A percentile compares a stretch with the other conserved stretches of the same genome.
phyloP scores from a whole-genome alignment of 2,888 invertebrate species.

The Podabrus alpinus region DNA sequence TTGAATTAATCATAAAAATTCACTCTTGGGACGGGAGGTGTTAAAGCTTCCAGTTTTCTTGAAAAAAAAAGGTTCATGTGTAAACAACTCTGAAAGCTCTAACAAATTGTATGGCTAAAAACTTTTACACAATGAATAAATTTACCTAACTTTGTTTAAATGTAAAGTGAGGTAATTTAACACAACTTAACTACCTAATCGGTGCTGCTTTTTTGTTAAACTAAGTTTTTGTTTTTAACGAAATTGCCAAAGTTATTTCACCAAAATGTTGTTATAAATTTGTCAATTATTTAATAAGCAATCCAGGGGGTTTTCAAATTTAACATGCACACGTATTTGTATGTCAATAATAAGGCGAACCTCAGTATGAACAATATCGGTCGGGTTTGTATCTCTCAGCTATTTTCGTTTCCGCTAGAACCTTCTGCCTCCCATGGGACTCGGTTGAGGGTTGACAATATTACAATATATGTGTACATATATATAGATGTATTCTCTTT shows the following conservation, averaged over 20 bases:
- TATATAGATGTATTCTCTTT: conserved; percentile 1
- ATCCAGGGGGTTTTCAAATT: neutral
- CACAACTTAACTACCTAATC: neutral
- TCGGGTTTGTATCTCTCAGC: conserved; percentile 4
- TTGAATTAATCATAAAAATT: neutral
- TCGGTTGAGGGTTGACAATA: conserved; percentile 2
- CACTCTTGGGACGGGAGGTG: neutral
- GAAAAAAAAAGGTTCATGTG: conserved; percentile 24
- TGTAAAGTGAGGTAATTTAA: neutral
- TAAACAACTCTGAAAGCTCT: conserved; percentile 26
- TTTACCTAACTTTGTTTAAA: conserved; percentile 21
- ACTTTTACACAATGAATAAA: conserved; percentile 24
- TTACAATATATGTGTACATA: conserved; percentile 3
- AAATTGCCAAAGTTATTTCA: neutral
- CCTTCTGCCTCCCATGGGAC: conserved; percentile 2
- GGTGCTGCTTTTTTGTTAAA: neutral
- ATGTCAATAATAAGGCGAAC: neutral
- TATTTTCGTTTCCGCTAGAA: conserved; percentile 4
- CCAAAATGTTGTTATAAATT: neutral
- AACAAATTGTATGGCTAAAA: conserved; percentile 23
- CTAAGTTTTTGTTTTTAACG: neutral
- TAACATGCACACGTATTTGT: neutral
- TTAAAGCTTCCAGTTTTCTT: neutral
- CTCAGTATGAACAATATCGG: conserved; percentile 1
- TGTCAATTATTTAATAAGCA: neutral